Base-by-base conservation (phyloP, 2,113 vertebrate species). In the Numida meleagris region DNA sequence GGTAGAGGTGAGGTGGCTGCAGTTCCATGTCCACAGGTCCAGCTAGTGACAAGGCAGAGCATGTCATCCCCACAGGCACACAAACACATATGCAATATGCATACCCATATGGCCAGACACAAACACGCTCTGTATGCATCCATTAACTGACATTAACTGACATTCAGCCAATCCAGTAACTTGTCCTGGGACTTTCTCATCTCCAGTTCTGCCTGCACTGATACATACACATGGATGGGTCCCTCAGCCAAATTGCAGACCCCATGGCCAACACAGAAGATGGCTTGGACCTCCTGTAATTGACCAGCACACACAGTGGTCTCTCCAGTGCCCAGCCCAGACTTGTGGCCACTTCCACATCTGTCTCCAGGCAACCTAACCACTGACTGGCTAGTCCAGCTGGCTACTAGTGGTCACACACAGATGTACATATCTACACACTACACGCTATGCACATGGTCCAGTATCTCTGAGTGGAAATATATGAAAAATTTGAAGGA, bases 371-470 rank as follows among this genome's bases (percentile, higher is more conserved):
- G 7, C 7, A 14, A 42, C 19, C n/a, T 68, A 45, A 13, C 23
- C 31, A 27, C 9, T 45, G 53, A 65, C 7, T 0, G 0, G 33
- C 8, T n/a, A 71, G 7, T 62, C 18, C 1, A 1, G 4, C 19
- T 71, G 51, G 18, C 48, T 58, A 12, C 38, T 77, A 86, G 40
- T 25, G 59, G 66, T 17, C 31, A 34, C 31, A 46, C 15, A 34
- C 2, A 15, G 46, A 11, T 5, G 21, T 15, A 45, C 0, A 0
- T 71, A 62, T 31, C 14, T 4, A 15, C 33, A 70, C 12, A 38
- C 8, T 38, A 13, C 18, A 77, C 11, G 23, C 6, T 46, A 15
- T 21, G n/a, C 24, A 34, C 6, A 19, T 6, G 19, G 6, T 43
- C 38, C 25, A 66, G 23, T 19, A 6, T 73, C 36, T 79, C 36